A percentile compares a stretch with the other conserved stretches of the same genome.
These are phyloP conservation scores for Xestia rhomboidea DNA, from an alignment of 2,888 invertebrate genomes.

Conservation along the genomic window DNA sequence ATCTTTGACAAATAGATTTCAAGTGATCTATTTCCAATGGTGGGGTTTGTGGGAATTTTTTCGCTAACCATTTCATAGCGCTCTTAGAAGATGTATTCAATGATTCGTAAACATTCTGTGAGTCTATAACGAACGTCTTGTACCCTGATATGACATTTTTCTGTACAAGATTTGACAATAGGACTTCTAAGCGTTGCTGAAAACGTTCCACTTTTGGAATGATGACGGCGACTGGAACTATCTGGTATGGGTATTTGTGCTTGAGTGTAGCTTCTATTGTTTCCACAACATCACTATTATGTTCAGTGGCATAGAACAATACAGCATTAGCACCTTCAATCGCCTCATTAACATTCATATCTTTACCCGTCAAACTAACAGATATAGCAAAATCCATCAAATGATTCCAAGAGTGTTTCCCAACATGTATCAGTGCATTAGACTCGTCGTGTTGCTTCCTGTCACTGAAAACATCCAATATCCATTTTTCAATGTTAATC, in stretches of 20 bases:
- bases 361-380: slow-evolving; percentile 79
- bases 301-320: slow-evolving; percentile 81
- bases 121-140: slow-evolving; percentile 80
- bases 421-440: slow-evolving; percentile 81
- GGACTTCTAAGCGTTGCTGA: slow-evolving; percentile 72
- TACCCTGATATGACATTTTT: slow-evolving; percentile 80
- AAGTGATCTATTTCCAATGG: slow-evolving; percentile 91
- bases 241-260: slow-evolving; percentile 83
- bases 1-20: slow-evolving; percentile 89
- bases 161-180: slow-evolving; percentile 74
- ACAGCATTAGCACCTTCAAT: slow-evolving; percentile 86
- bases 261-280: slow-evolving; percentile 79
- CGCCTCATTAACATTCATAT: slow-evolving; percentile 76
- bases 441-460: slow-evolving; percentile 80
- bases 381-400: slow-evolving; percentile 88
- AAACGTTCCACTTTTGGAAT: slow-evolving; percentile 74
- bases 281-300: slow-evolving; percentile 72
- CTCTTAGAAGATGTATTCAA: slow-evolving; percentile 80
- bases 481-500: slow-evolving; percentile 86
- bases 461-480: slow-evolving; percentile 86
- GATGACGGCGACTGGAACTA: slow-evolving; percentile 84
- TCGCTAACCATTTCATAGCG: slow-evolving; percentile 88
- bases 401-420: slow-evolving; percentile 87
- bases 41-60: slow-evolving; percentile 86
- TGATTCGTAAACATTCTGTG: slow-evolving; percentile 76